Conservation (phyloP, 2,888 invertebrate genomes). For the Caenorhabditis sp. region DNA sequence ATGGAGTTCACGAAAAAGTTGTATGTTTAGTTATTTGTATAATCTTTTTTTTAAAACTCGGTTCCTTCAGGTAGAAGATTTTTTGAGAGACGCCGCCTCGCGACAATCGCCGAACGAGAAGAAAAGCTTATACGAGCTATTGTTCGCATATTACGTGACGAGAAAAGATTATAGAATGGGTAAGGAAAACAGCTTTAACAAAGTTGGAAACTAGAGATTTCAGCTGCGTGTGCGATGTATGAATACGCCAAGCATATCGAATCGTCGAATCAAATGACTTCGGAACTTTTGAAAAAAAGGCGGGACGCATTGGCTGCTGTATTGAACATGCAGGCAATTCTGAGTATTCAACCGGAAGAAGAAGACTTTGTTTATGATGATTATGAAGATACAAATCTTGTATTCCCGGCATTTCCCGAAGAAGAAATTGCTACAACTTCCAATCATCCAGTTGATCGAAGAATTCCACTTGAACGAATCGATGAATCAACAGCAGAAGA, state of each 20-base stretch:
- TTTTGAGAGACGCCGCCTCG: constrained; percentile 37
- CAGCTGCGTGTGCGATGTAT: constrained; percentile 57
- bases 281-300: constrained; percentile 51
- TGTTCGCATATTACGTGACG: constrained; percentile 38
- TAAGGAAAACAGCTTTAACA: neutral
- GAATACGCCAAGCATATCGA: constrained; percentile 48
- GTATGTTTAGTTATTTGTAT: neutral
- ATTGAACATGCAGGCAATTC: constrained; percentile 39
- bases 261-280: constrained; percentile 42
- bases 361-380: constrained; percentile 21
- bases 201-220: constrained; percentile 3
- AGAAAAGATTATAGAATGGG: constrained; percentile 39
- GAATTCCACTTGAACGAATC: neutral
- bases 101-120: constrained; percentile 30
- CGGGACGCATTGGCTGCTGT: constrained; percentile 52
- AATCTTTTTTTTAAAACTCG: neutral
- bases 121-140: constrained; percentile 43
- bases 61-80: constrained; percentile 32
- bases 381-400: constrained; percentile 23
- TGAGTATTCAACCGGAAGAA: constrained; percentile 37
- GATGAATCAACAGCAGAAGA: neutral
- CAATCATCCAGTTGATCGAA: neutral
- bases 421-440: neutral
- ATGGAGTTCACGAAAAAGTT: constrained; percentile 27
- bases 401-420: constrained; percentile 16